Evolutionary conservation across 2,888 invertebrate species (phyloP), one percentile per base, ranked within the genome.

Genomic region (Trachelus stipa): DNA sequence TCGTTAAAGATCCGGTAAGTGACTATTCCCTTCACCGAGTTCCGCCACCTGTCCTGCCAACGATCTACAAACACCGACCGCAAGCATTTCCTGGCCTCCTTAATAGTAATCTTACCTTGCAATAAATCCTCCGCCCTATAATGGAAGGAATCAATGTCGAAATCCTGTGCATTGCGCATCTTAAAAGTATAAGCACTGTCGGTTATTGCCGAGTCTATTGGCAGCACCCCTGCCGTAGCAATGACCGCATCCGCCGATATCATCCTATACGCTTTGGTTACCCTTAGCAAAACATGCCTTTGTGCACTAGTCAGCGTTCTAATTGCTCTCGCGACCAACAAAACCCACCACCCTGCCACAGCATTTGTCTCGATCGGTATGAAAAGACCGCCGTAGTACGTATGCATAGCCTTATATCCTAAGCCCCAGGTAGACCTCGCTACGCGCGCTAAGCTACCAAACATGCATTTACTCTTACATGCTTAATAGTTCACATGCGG

Each of bases 181-280:
- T 6, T 75, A 11, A 31, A 73, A 1, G 6, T 31, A 4, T n/a
- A 23, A 6, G 31, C 33, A 15, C 68, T 34, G 34, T 34, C 68
- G 9, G 40, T 68, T 3, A 73, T n/a, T 31, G 33, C 73, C 11
- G 76, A 9, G 23, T 33, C 73, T 0, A 76, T 68, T 1, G 78
- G 76, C 4, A 76, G 9, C 0, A n/a, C 73, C 1, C 73, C 78
- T 3, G 76, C 78, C 1, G 68, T 1, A 1, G 73, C 68, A 0
- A 56, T 69, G 3, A 73, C 4, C 30, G 75, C 73, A 9, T 73
- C 76, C 4, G 31, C 15, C 3, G 79, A 69, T 0, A 34, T 34
- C n/a, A 77, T 74, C 6, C 74, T 4, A 15, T 77, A 80, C 1
- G 79, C 77, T 1, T 34, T 34, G 30, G 77, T 76, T 30, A 73